Conservation (phyloP, 2,797 vertebrate species). For the Onychomys leucogaster region DNA sequence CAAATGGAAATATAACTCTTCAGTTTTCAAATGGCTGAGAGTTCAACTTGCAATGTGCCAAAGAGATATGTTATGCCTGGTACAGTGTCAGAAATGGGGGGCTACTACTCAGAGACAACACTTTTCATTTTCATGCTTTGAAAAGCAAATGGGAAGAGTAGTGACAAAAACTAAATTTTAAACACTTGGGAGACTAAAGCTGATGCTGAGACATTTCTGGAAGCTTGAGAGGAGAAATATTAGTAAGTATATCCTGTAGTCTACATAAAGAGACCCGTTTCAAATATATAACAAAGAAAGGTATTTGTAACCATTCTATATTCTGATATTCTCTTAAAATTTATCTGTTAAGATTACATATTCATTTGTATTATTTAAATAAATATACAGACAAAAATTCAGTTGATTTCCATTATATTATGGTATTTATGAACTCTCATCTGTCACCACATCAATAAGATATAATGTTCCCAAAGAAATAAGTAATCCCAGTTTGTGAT, state of each 20-base stretch:
- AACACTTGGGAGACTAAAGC: no score
- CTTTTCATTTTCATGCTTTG: neutral
- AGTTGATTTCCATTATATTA: neutral
- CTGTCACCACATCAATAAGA: neutral
- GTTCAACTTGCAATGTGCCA: neutral
- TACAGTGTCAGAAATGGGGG: neutral
- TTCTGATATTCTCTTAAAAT: neutral
- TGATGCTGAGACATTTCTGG: neutral
- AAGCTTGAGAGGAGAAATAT: neutral
- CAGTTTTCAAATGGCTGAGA: neutral
- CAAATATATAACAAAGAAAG: neutral
- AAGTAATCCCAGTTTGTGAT: neutral
- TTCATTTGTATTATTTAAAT: neutral
- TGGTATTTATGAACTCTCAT: rapidly evolving
- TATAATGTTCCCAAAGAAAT: neutral
- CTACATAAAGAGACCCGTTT: rapidly evolving
- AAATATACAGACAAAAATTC: neutral
- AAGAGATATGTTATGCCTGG: neutral
- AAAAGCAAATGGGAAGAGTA: neutral
- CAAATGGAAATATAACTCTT: neutral
- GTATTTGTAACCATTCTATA: neutral
- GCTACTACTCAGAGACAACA: neutral
- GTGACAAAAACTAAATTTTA: no score
- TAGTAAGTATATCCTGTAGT: no score
- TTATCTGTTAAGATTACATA: neutral